Evolutionary conservation across 2,888 invertebrate species (phyloP).

Genomic region (Meiosimyza decipiens): DNA sequence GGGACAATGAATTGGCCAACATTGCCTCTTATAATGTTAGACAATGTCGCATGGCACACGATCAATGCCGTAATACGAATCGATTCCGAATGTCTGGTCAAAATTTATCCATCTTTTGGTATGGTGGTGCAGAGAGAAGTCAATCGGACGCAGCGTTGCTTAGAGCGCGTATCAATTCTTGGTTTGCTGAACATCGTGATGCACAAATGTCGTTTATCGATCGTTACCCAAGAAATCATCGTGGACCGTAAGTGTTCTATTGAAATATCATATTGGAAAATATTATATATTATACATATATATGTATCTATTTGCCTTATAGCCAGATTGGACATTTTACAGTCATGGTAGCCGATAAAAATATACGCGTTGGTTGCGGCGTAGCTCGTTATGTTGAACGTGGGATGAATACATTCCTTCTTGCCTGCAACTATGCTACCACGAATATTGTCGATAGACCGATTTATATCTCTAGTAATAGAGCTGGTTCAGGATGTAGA

Average conservation of each 20-base stretch:
- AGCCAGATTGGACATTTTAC: slow-evolving; percentile 54
- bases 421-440: slow-evolving; percentile 55
- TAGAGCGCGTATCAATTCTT: slow-evolving; percentile 45
- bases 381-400: slow-evolving; percentile 12
- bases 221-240: neutral
- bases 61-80: slow-evolving; percentile 54
- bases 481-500: slow-evolving; percentile 47
- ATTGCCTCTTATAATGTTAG: slow-evolving; percentile 53
- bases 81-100: slow-evolving; percentile 54
- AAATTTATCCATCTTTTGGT: slow-evolving; percentile 52
- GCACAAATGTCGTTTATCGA: slow-evolving; percentile 21
- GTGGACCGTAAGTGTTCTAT: neutral
- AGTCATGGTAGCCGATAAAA: slow-evolving; percentile 52
- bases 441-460: slow-evolving; percentile 49
- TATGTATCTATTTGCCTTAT: slow-evolving; percentile 7
- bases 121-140: slow-evolving; percentile 42
- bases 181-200: slow-evolving; percentile 51
- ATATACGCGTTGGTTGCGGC: slow-evolving; percentile 55
- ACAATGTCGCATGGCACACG: slow-evolving; percentile 53
- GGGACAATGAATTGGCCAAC: slow-evolving; percentile 55
- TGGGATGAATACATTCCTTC: slow-evolving; percentile 32
- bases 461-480: slow-evolving; percentile 50
- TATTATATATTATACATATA: neutral
- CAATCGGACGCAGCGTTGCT: slow-evolving; percentile 16
- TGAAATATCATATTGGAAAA: too few relatives aligned